phyloP scores from a whole-genome alignment of 2,113 vertebrate genomes.

The Dasyurus viverrinus region DNA sequence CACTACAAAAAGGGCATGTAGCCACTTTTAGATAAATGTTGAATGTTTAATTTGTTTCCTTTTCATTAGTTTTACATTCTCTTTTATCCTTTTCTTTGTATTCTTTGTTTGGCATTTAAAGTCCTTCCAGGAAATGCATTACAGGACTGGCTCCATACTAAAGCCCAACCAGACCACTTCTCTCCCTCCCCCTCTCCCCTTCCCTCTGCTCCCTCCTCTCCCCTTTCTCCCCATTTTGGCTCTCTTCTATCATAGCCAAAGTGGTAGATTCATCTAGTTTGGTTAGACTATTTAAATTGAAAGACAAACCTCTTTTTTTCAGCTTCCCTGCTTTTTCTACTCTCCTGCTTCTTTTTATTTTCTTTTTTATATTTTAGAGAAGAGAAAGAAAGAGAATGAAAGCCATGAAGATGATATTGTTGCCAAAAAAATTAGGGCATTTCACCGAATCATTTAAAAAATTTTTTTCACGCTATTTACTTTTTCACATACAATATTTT shows the following conservation, averaged over 20 bases:
- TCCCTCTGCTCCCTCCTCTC: no score
- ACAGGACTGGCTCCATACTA: neutral
- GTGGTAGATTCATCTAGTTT: neutral
- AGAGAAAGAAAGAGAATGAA: neutral
- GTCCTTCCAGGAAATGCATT: neutral
- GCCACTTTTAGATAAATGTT: neutral
- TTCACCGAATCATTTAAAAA: neutral
- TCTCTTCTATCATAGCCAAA: neutral
- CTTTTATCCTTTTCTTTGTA: neutral
- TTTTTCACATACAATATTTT: neutral
- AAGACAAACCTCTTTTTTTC: neutral
- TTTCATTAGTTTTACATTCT: neutral
- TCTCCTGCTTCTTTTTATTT: neutral
- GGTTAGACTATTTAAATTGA: conserved; percentile 9
- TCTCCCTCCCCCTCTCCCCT: neutral
- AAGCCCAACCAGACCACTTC: neutral
- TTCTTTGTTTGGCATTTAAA: neutral
- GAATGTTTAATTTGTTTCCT: neutral
- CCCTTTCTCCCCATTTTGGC: neutral
- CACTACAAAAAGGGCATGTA: no score
- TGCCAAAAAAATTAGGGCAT: conserved; percentile 13
- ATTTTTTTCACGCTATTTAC: no score
- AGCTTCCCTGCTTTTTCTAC: conserved; percentile 1
- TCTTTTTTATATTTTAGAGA: neutral
- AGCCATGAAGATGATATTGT: neutral